Percentiles rank a stretch among this genome's conserved stretches.
Conservation (phyloP, 2,797 vertebrate species). For the Huso huso region DNA sequence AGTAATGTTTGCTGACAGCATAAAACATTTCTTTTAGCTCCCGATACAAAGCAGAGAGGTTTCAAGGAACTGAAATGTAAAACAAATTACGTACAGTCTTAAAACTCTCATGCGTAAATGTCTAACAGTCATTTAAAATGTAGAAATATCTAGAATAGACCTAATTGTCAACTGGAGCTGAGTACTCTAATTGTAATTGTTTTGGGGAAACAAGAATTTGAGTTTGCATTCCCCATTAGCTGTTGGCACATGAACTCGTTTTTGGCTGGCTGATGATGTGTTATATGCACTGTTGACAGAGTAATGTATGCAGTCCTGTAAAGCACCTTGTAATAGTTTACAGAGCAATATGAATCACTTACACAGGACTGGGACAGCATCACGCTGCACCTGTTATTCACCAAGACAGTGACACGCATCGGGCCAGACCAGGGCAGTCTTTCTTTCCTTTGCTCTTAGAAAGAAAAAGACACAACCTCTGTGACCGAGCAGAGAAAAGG, state of each 20-base stretch:
- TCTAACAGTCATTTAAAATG: too few relatives aligned
- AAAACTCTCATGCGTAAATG: too few relatives aligned
- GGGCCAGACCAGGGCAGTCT: not conserved
- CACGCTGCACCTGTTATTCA: not conserved
- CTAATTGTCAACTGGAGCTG: too few relatives aligned
- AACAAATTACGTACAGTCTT: not conserved
- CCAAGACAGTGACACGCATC: not conserved
- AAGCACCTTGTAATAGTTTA: not conserved
- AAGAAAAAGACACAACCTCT: not conserved
- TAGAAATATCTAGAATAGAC: too few relatives aligned
- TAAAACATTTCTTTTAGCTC: not conserved
- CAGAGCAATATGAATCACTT: not conserved
- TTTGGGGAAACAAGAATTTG: too few relatives aligned
- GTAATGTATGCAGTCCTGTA: too few relatives aligned
- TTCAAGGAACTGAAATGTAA: not conserved
- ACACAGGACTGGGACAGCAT: not conserved
- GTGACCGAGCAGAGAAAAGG: constrained; percentile 12
- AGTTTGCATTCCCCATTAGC: too few relatives aligned
- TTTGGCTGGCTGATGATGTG: too few relatives aligned
- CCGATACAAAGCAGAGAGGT: not conserved
- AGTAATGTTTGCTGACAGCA: not conserved
- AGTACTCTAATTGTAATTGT: too few relatives aligned
- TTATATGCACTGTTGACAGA: too few relatives aligned
- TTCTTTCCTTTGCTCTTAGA: constrained; percentile 5
- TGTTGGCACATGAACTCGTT: too few relatives aligned